Evolutionary conservation across 2,113 vertebrate species (phyloP).

Genomic region (Pogona vitticeps): DNA sequence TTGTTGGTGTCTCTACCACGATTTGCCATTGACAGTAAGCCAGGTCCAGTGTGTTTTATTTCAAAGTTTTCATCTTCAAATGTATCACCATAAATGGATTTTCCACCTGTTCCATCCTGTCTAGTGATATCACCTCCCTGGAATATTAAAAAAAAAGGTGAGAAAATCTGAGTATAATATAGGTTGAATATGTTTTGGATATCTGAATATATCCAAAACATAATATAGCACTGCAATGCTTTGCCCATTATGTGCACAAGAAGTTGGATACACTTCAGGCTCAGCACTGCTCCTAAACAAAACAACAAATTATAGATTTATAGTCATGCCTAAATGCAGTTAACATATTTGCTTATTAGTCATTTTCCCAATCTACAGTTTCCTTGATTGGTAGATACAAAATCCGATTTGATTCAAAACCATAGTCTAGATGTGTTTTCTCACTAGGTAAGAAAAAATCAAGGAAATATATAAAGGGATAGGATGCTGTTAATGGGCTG

Average conservation of each 20-base stretch:
- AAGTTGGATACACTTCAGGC: neutral
- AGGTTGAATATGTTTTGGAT: neutral
- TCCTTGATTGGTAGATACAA: neutral
- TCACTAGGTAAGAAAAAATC: neutral
- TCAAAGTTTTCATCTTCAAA: slow-evolving; percentile 96
- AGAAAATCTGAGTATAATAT: neutral
- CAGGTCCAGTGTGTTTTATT: slow-evolving; percentile 88
- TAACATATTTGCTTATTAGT: neutral
- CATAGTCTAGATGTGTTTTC: neutral
- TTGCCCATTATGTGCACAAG: neutral
- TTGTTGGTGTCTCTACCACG: slow-evolving; percentile 87
- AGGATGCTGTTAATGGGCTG: neutral
- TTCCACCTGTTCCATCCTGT: slow-evolving; percentile 87
- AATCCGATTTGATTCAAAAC: neutral
- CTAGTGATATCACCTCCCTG: slow-evolving; percentile 93
- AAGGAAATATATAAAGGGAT: neutral
- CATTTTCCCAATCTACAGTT: too few relatives aligned
- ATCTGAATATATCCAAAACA: neutral
- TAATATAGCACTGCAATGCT: neutral
- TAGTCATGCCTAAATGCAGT: too few relatives aligned
- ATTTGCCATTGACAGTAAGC: slow-evolving; percentile 94
- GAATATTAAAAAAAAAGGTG: neutral
- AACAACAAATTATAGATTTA: neutral
- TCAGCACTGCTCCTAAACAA: neutral
- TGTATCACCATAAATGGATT: slow-evolving; percentile 87